These are phyloP conservation scores for Xestia sexstrigata DNA, from an alignment of 2,888 invertebrate species.

Conservation along the genomic window DNA sequence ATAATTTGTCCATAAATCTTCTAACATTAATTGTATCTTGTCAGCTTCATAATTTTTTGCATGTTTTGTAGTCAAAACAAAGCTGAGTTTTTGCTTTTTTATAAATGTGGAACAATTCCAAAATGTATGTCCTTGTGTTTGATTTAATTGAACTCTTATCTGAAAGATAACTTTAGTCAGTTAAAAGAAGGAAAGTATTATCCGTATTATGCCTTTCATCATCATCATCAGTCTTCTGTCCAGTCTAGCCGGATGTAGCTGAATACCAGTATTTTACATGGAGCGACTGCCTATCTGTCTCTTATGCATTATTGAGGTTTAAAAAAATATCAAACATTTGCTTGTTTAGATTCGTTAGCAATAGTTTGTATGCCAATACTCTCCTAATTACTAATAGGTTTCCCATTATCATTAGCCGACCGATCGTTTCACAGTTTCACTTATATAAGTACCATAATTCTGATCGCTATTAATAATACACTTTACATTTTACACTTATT, in stretches of 20 bases:
- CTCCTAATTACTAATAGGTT: background rate
- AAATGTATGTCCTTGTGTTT: background rate
- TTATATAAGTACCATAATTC: background rate
- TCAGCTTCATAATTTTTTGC: conserved; percentile 1
- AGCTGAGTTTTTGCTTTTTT: background rate
- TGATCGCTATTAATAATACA: background rate
- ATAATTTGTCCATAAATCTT: background rate
- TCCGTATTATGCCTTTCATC: background rate
- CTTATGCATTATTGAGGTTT: background rate
- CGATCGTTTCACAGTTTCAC: background rate
- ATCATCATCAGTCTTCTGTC: no score
- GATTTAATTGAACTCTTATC: background rate
- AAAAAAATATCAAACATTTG: background rate
- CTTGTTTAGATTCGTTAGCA: background rate
- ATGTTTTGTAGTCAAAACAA: background rate
- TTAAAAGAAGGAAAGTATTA: background rate
- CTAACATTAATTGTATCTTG: conserved; percentile 1
- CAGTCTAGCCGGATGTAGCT: no score
- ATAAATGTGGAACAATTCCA: background rate
- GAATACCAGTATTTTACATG: no score
- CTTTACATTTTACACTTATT: background rate
- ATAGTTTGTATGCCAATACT: background rate
- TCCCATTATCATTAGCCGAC: background rate
- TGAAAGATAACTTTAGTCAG: background rate
- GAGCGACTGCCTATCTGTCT: no score